Evolutionary conservation across 2,797 vertebrate species (phyloP).

Genomic region (Paratrypauchen microcephalus): DNA sequence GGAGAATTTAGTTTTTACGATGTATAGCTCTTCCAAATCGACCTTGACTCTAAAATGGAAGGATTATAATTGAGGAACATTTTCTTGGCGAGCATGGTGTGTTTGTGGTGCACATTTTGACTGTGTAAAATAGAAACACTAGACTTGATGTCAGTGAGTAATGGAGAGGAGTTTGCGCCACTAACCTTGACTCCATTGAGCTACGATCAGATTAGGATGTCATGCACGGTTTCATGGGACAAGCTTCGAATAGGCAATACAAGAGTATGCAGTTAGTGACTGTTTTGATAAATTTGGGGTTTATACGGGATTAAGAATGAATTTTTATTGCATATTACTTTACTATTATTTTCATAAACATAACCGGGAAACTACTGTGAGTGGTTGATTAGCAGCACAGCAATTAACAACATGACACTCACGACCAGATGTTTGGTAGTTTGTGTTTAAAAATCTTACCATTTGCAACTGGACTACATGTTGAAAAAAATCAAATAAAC

Average conservation of each 20-base stretch:
- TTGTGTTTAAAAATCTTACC: too few species aligned
- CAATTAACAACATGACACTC: too few species aligned
- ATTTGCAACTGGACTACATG: too few species aligned
- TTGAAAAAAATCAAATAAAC: too few species aligned
- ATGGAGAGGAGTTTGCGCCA: slow-evolving; percentile 38
- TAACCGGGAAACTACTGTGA: too few species aligned
- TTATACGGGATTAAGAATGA: background rate
- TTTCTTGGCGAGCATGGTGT: slow-evolving; percentile 38
- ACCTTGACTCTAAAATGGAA: slow-evolving; percentile 60
- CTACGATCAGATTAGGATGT: slow-evolving; percentile 44
- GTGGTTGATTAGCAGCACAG: too few species aligned
- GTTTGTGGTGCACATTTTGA: slow-evolving; percentile 36
- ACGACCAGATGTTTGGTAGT: too few species aligned
- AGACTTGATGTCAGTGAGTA: slow-evolving; percentile 38
- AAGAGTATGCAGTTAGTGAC: slow-evolving; percentile 6
- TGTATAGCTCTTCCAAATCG: slow-evolving; percentile 49
- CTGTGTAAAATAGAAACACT: slow-evolving; percentile 27
- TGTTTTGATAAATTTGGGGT: background rate
- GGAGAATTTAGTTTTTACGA: slow-evolving; percentile 37
- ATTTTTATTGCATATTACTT: background rate
- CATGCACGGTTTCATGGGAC: slow-evolving; percentile 34
- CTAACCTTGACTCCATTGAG: slow-evolving; percentile 50
- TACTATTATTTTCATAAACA: background rate
- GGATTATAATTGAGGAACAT: slow-evolving; percentile 55
- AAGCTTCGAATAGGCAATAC: slow-evolving; percentile 20